Conservation (phyloP, 2,888 invertebrate genomes). For the Atherix ibis region DNA sequence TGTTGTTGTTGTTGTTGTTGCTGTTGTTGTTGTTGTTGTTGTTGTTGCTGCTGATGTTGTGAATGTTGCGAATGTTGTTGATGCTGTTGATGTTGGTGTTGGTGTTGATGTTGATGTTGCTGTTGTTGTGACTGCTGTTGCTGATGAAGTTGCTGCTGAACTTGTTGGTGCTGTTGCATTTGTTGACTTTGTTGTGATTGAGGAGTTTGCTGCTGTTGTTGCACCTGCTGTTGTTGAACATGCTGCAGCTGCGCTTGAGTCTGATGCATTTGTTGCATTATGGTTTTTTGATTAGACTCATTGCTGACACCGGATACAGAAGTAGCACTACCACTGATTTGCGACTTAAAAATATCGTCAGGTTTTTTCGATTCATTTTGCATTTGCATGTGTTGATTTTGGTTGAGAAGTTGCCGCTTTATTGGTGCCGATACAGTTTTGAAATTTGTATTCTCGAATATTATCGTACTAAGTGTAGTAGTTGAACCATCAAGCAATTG, state of each 20-base stretch:
- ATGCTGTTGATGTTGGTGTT: conserved; percentile 30
- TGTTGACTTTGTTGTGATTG: conserved; percentile 9
- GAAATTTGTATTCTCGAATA: conserved; percentile 84
- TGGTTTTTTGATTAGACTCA: conserved; percentile 16
- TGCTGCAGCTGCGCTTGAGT: conserved; percentile 31
- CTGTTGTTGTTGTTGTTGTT: conserved; percentile 31
- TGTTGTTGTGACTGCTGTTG: conserved; percentile 18
- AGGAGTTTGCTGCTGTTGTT: conserved; percentile 29
- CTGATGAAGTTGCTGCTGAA: conserved; percentile 18
- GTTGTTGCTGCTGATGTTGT: conserved; percentile 30
- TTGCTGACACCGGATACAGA: conserved; percentile 34
- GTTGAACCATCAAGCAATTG: conserved; percentile 53
- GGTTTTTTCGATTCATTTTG: conserved; percentile 12
- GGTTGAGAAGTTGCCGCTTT: conserved; percentile 31
- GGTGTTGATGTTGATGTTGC: conserved; percentile 31
- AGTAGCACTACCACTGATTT: conserved; percentile 5
- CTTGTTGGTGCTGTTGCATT: conserved; percentile 11
- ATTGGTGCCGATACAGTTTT: conserved; percentile 49
- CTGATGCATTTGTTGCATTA: conserved; percentile 11
- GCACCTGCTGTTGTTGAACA: conserved; percentile 13
- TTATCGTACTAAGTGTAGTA: conserved; percentile 72
- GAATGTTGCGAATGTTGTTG: conserved; percentile 19
- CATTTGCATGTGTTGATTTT: conserved; percentile 10
- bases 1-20: conserved; percentile 10
- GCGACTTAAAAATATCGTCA: conserved; percentile 12